Conservation (phyloP, 2,113 vertebrate species). For the Clupea harengus region DNA sequence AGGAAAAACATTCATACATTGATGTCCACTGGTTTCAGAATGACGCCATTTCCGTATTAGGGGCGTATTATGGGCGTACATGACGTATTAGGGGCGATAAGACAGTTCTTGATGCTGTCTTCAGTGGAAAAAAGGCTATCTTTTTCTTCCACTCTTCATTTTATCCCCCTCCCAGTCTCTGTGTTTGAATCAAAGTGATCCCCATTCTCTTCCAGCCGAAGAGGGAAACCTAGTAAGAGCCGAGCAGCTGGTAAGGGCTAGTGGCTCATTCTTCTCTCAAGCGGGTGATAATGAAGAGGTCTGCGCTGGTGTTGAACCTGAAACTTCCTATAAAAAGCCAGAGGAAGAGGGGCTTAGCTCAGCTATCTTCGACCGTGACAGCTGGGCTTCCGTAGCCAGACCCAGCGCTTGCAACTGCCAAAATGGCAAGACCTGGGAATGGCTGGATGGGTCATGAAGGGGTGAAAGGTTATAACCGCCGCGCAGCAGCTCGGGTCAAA, state of each 20-base stretch:
- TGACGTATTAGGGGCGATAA: neutral
- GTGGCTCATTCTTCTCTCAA: neutral
- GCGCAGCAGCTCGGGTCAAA: neutral
- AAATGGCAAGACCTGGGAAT: neutral
- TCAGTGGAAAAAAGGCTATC: neutral
- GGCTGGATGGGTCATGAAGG: neutral
- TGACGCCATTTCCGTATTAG: neutral
- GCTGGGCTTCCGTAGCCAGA: neutral
- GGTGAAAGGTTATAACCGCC: neutral
- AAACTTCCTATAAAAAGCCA: constrained; percentile 13
- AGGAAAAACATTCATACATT: neutral
- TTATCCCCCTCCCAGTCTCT: neutral
- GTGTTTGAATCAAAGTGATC: neutral
- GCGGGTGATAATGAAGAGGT: constrained; percentile 16
- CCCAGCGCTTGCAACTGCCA: neutral
- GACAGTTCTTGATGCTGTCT: neutral
- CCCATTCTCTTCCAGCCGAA: neutral
- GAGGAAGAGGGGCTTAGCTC: constrained; percentile 8
- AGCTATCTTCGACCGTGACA: neutral
- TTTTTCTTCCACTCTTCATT: neutral
- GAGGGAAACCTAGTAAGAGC: neutral
- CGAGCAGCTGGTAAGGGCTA: neutral
- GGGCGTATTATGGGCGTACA: no score
- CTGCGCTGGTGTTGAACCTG: neutral
- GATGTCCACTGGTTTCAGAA: neutral